Percentiles rank a stretch among this genome's conserved stretches.
phyloP scores from a whole-genome alignment of 1,140 invertebrate species.

The Scylla paramamosain region DNA sequence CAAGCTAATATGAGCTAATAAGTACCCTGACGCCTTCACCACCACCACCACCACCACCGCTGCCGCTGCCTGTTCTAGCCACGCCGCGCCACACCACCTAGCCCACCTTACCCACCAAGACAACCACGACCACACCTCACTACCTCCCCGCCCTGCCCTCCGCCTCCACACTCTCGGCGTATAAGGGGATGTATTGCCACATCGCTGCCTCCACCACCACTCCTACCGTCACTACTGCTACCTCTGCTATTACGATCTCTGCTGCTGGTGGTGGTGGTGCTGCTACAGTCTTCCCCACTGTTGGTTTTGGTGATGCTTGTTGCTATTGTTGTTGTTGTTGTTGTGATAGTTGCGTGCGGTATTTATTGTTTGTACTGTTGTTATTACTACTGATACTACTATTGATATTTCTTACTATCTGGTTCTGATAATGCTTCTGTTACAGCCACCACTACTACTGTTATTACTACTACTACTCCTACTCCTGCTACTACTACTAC shows the following conservation, averaged over 20 bases:
- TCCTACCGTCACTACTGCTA: not conserved
- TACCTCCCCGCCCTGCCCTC: not conserved
- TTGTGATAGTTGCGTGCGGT: no score
- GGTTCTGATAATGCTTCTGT: no score
- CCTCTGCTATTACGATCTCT: not conserved
- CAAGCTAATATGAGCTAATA: constrained; percentile 13
- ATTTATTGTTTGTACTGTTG: no score
- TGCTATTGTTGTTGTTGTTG: no score
- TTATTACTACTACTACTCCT: not conserved
- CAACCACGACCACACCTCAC: not conserved
- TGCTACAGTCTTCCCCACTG: no score
- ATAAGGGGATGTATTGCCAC: not conserved
- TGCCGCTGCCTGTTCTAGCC: no score
- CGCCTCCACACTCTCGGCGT: not conserved
- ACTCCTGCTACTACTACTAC: not conserved
- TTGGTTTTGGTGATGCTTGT: no score
- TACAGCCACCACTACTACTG: not conserved
- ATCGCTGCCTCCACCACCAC: not conserved
- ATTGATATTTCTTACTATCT: no score
- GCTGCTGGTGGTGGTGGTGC: no score
- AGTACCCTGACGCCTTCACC: not conserved
- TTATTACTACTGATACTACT: no score
- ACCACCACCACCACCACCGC: not conserved
- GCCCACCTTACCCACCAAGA: not conserved
- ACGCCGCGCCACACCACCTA: not conserved